Conservation (phyloP, 2,113 vertebrate species). For the Cacatua alba region DNA sequence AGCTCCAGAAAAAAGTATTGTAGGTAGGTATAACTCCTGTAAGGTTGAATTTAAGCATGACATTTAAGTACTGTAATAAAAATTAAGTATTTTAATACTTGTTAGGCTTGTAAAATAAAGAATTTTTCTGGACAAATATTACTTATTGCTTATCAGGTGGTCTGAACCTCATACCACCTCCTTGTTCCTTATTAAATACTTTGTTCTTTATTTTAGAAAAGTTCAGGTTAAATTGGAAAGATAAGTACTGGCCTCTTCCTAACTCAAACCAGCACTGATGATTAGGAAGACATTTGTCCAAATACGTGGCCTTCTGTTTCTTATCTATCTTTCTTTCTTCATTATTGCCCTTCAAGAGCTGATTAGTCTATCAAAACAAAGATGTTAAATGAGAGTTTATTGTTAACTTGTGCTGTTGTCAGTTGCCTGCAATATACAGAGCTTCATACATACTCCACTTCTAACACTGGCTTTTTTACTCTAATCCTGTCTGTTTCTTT, state of each 20-base stretch:
- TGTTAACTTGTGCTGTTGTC: slow-evolving; percentile 11
- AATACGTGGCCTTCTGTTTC: background rate
- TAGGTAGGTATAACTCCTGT: slow-evolving; percentile 82
- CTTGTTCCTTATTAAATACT: background rate
- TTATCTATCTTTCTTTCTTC: background rate
- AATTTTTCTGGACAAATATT: background rate
- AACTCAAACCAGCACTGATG: background rate
- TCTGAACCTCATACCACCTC: background rate
- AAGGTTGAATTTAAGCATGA: background rate
- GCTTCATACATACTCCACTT: background rate
- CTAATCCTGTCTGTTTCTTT: background rate
- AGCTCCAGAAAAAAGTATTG: slow-evolving; percentile 98
- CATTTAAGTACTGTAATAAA: background rate
- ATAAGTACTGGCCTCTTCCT: background rate
- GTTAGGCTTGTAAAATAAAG: background rate
- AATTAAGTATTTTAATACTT: background rate
- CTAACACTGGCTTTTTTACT: background rate
- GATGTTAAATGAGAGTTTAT: background rate
- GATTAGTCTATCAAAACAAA: background rate
- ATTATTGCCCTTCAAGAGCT: background rate
- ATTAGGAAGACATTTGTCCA: background rate
- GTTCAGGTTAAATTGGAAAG: background rate
- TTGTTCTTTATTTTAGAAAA: background rate
- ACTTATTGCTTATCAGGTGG: background rate
- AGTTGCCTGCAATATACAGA: background rate